A percentile compares a stretch with the other conserved stretches of the same genome.
These are phyloP conservation scores for Pandemis cinnamomeana DNA, from an alignment of 2,888 invertebrate species.

Conservation along the genomic window DNA sequence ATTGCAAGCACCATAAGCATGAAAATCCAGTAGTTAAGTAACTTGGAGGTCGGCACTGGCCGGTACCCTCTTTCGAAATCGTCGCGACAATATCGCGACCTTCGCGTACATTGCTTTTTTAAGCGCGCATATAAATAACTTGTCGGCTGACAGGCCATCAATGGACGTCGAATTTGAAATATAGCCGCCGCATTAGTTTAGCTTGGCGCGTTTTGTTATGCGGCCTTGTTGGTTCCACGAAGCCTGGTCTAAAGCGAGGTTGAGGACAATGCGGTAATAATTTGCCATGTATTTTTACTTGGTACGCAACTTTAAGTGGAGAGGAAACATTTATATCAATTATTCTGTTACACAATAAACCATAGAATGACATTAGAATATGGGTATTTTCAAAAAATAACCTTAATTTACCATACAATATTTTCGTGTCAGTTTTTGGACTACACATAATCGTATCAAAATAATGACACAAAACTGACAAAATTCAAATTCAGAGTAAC, in stretches of 20 bases:
- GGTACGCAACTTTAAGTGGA: background rate
- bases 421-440: too few species aligned
- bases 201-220: conserved; percentile 50
- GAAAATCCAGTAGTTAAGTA: conserved; percentile 33
- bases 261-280: conserved; percentile 58
- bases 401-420: too few species aligned
- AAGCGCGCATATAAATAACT: conserved; percentile 33
- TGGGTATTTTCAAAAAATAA: too few species aligned
- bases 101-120: conserved; percentile 34
- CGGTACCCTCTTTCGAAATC: conserved; percentile 10
- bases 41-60: conserved; percentile 25
- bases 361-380: too few species aligned
- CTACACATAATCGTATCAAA: too few species aligned
- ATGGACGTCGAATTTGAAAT: conserved; percentile 38
- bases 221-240: conserved; percentile 61
- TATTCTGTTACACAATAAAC: too few species aligned
- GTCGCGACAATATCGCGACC: conserved; percentile 20
- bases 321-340: background rate
- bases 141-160: conserved; percentile 35
- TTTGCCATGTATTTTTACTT: conserved; percentile 30
- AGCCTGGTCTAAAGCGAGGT: conserved; percentile 57
- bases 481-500: too few species aligned
- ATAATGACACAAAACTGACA: too few species aligned
- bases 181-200: conserved; percentile 36
- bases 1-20: conserved; percentile 20